A percentile compares a stretch with the other conserved stretches of the same genome.
Conservation (phyloP, 2,113 vertebrate genomes). For the Gallinago media region DNA sequence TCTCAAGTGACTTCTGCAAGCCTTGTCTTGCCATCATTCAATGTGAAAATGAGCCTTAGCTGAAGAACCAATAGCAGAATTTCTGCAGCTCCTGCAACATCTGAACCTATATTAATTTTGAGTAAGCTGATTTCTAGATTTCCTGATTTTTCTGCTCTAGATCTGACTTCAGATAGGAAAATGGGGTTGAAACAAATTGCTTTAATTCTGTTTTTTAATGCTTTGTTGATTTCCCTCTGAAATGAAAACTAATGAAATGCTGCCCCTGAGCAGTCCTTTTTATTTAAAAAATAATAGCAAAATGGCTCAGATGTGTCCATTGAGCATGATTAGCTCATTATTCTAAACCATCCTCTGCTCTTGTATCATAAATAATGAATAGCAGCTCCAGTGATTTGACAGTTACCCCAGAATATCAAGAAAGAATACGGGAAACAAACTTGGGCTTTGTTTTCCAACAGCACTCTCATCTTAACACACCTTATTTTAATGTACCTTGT, state of each 20-base stretch:
- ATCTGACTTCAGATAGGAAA: background rate
- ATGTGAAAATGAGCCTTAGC: background rate
- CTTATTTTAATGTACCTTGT: background rate
- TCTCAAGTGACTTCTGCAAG: background rate
- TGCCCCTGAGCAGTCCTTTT: background rate
- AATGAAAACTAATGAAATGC: background rate
- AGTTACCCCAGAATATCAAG: background rate
- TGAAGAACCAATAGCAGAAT: background rate
- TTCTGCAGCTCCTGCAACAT: background rate
- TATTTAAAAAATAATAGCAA: background rate
- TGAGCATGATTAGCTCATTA: background rate
- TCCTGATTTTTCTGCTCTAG: background rate
- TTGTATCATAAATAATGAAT: background rate
- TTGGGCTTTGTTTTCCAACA: background rate
- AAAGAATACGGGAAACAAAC: background rate
- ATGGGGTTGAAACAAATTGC: background rate
- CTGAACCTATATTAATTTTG: background rate
- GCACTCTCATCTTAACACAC: background rate
- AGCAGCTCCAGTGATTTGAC: background rate
- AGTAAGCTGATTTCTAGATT: background rate
- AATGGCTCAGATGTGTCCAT: background rate
- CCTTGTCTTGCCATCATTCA: background rate
- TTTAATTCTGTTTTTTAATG: background rate
- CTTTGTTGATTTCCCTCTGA: background rate
- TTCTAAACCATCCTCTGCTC: background rate